Base-by-base conservation (phyloP, 1,140 invertebrate genomes). In the Caenorhabditis latens region DNA sequence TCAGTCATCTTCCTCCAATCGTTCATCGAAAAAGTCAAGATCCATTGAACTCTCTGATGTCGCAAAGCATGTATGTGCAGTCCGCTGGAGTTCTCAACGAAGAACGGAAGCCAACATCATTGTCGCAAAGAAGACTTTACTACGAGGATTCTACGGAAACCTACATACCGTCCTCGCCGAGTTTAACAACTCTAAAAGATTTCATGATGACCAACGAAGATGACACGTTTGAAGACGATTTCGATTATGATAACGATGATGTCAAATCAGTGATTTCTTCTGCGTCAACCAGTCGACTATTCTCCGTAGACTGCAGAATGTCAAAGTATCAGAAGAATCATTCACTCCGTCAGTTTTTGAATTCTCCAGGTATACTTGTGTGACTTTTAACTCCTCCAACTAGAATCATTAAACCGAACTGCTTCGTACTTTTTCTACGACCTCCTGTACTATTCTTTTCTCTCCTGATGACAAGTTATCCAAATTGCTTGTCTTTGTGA, bases 1-100 rank as follows among this genome's bases (percentile, higher is more conserved):
- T 79, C 8, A 50, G 46, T 50, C 71, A 79, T 79, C 71, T 79
- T 11, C 71, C 71, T 50, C 71, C 71, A 50, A 48, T 79, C 11
- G 32, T 40, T 9, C n/a, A 79, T 24, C 4, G 40, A 3, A 79
- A 79, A 79, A 50, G 24, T 46, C 19, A 13, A 9, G 71, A 79
- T 53, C 46, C 71, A 2, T n/a, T 79, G 71, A 79, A 79, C 24
- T 79, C 71, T 1, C 13, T 79, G 16, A 79, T 79, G 71, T 79
- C 71, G 11, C 71, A 79, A 50, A 79, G 71, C 46, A 79, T 79
- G 71, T 79, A 79, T 42, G 71, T 50, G 21, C 71, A 79, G n/a
- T 50, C 71, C 8, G 40, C 71, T 24, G 71, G 21, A 42, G 4
- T 9, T 16, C n/a, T 50, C 1, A 79, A 14, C 24, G 46, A 79